Base-by-base conservation (phyloP, 2,797 vertebrate genomes). In the Fringilla coelebs region DNA sequence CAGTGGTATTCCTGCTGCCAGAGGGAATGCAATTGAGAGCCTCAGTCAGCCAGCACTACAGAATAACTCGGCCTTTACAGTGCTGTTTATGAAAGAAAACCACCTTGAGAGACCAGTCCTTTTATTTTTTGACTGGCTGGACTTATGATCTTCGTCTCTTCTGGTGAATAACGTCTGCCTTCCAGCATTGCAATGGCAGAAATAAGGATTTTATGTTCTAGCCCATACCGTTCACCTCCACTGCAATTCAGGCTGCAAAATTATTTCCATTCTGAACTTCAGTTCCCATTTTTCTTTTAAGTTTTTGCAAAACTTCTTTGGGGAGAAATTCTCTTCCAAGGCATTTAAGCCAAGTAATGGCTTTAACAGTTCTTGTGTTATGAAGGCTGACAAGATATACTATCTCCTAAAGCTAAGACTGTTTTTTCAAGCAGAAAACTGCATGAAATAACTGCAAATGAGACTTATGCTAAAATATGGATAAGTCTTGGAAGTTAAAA, bases 371-470 rank as follows among this genome's bases (percentile, higher is more conserved):
- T 88, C 92, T 93, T 90, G 45, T 76, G 46, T 90, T 94, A 91
- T 79, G 85, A 93, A 92, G 66, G 51, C 46, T 94, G 89, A 93
- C 85, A 96, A 96, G 92, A 94, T 88, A 86, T 75, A 91, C 65
- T 81, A 55, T 94, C 82, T 96, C 92, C 92, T 94, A 92, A 94
- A 96, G 87, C 89, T 83, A 94, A 85, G 87, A 62, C 78, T 77
- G 68, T 90, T 92, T 96, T 95, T 93, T 89, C 92, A 96, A 83
- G 85, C 88, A 92, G 91, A 96, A 95, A 95, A 92, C 85, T 71
- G 46, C 76, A 86, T 73, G 76, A 93, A 95, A 92, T 96, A 92
- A 95, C 92, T 93, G 79, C 94, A 94, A 90, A 93, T 90, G 79
- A 94, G 88, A 88, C 89, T 90, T 90, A 75, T 66, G 85, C 40